Conservation (phyloP, 2,797 vertebrate genomes). For the Chelon labrosus region DNA sequence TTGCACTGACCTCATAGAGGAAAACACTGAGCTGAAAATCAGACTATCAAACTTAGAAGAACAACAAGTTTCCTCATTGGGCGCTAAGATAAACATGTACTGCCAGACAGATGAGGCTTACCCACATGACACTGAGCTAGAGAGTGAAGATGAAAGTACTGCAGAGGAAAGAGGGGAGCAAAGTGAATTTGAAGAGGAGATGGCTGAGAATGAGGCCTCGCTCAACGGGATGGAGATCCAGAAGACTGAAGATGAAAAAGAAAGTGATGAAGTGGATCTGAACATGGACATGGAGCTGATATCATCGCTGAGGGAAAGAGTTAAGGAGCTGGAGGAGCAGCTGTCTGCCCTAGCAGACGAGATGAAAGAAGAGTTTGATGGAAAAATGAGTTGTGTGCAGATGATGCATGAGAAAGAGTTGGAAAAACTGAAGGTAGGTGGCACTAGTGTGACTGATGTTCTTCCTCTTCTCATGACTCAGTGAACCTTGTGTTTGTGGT, state of each 20-base stretch:
- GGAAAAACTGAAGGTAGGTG: conserved; percentile 78
- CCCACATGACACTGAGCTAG: conserved; percentile 16
- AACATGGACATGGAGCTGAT: not conserved
- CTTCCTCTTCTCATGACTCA: too few relatives aligned
- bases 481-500: too few relatives aligned
- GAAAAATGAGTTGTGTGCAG: conserved; percentile 44
- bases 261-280: not conserved
- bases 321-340: conserved; percentile 75
- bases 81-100: not conserved
- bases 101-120: conserved; percentile 45
- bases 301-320: conserved; percentile 44
- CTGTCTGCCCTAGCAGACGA: conserved; percentile 42
- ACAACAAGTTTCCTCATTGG: rapidly evolving
- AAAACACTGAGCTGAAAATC: conserved; percentile 41
- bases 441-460: not conserved
- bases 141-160: not conserved
- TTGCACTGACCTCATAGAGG: conserved; percentile 33
- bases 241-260: conserved; percentile 24
- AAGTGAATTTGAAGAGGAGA: conserved; percentile 34
- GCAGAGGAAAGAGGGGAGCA: conserved; percentile 2
- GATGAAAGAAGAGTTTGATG: conserved; percentile 58
- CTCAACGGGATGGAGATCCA: conserved; percentile 30
- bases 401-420: conserved; percentile 70
- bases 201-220: not conserved
- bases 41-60: conserved; percentile 18